Conservation (phyloP, 2,888 invertebrate species). For the Endotricha flammealis region DNA sequence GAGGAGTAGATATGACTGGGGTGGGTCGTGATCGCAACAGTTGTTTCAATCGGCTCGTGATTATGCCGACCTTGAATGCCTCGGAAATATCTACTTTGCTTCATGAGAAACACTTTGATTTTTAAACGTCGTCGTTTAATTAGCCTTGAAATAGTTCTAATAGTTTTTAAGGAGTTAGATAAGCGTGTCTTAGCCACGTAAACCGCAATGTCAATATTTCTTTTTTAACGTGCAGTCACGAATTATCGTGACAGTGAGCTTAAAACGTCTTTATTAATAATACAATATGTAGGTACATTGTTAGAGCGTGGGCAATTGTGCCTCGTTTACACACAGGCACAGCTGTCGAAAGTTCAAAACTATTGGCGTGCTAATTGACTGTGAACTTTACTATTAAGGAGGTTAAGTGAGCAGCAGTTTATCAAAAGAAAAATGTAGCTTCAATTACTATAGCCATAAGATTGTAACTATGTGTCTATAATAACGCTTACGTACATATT, state of each 20-base stretch:
- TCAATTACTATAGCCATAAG: too few relatives aligned
- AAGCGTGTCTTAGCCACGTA: constrained; percentile 25
- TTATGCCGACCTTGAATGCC: constrained; percentile 38
- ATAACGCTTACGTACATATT: too few relatives aligned
- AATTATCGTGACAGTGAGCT: constrained; percentile 38
- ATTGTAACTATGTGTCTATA: too few relatives aligned
- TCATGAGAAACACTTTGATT: constrained; percentile 18
- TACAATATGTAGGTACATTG: constrained; percentile 33
- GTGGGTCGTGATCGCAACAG: constrained; percentile 30
- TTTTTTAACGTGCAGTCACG: constrained; percentile 31
- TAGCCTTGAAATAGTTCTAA: constrained; percentile 17
- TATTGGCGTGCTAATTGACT: constrained; percentile 62
- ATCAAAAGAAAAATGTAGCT: constrained; percentile 36
- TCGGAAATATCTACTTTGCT: constrained; percentile 23
- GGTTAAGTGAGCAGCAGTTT: constrained; percentile 60
- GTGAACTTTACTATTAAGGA: constrained; percentile 56
- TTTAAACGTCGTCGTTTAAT: constrained; percentile 14
- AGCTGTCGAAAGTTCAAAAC: constrained; percentile 57
- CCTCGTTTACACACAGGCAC: constrained; percentile 50
- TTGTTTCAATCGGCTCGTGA: constrained; percentile 29
- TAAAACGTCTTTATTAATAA: constrained; percentile 46
- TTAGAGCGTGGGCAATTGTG: constrained; percentile 51
- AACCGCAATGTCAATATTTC: constrained; percentile 20
- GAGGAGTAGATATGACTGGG: not conserved
- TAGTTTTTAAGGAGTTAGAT: constrained; percentile 9